Conservation (phyloP, 2,113 vertebrate species). For the Noctilio leporinus region DNA sequence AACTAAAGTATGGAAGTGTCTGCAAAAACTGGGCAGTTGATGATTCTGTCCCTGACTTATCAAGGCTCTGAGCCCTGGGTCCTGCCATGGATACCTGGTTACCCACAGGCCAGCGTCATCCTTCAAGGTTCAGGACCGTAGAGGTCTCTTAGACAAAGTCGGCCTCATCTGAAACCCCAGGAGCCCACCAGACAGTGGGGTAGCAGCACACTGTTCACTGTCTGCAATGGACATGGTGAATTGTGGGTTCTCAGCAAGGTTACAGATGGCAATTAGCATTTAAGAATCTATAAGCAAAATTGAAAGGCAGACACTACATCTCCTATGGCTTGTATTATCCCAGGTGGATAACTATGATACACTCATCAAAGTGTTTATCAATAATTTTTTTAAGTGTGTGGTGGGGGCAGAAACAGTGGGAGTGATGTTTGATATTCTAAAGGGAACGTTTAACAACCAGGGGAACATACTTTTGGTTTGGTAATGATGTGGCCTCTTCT, state of each 20-base stretch:
- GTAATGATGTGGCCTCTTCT: neutral
- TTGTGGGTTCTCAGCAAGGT: neutral
- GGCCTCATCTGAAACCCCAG: neutral
- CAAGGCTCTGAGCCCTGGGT: neutral
- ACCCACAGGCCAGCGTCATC: neutral
- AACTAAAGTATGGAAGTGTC: neutral
- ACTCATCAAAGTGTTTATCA: neutral
- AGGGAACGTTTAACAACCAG: neutral
- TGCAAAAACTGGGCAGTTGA: neutral
- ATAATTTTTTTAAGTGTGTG: neutral
- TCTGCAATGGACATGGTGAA: neutral
- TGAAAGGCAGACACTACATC: neutral
- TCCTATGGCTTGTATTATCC: neutral
- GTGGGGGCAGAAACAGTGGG: neutral
- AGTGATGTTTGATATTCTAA: neutral
- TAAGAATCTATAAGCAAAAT: neutral
- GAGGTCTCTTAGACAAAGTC: neutral
- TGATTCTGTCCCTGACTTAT: neutral
- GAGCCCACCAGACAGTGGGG: neutral
- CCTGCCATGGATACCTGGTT: neutral
- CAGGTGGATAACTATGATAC: neutral
- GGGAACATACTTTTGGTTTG: neutral
- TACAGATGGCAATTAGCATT: neutral
- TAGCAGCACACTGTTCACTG: neutral
- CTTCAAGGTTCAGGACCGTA: neutral